Evolutionary conservation across 1,140 invertebrate genomes (phyloP).

Genomic region (Neodiprion fabricii): DNA sequence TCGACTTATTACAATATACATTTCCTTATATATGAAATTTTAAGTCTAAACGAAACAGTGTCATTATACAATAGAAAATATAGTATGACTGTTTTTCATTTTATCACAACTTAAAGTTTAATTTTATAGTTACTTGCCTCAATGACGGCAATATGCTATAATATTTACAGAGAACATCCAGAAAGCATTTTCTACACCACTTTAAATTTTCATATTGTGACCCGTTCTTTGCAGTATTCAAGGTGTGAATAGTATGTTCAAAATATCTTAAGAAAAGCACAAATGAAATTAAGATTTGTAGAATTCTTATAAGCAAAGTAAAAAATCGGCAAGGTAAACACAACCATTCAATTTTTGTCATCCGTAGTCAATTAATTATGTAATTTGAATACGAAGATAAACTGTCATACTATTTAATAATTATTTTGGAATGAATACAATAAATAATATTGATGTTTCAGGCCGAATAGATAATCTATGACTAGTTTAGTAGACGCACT

Average conservation of each 20-base stretch:
- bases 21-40: constrained; percentile 22
- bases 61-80: not conserved
- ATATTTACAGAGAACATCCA: constrained; percentile 43
- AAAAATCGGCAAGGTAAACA: not conserved
- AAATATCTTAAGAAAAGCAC: not conserved
- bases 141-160: constrained; percentile 44
- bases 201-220: not conserved
- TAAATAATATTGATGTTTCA: constrained; percentile 13
- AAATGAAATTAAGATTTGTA: not conserved
- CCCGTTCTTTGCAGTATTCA: constrained; percentile 3
- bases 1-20: constrained; percentile 51
- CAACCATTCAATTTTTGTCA: constrained; percentile 5
- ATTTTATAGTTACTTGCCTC: constrained; percentile 31
- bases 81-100: constrained; percentile 3
- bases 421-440: constrained; percentile 19
- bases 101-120: constrained; percentile 21
- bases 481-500: not conserved
- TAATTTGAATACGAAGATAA: constrained; percentile 4
- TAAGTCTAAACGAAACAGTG: not conserved
- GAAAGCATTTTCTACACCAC: constrained; percentile 11
- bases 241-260: not conserved
- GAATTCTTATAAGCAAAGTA: not conserved
- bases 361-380: not conserved
- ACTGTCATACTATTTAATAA: constrained; percentile 9
- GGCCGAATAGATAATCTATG: not conserved